A percentile compares a stretch with the other conserved stretches of the same genome.
phyloP scores from a whole-genome alignment of 2,113 vertebrate genomes.

The Ophthalmolycus amberensis region DNA sequence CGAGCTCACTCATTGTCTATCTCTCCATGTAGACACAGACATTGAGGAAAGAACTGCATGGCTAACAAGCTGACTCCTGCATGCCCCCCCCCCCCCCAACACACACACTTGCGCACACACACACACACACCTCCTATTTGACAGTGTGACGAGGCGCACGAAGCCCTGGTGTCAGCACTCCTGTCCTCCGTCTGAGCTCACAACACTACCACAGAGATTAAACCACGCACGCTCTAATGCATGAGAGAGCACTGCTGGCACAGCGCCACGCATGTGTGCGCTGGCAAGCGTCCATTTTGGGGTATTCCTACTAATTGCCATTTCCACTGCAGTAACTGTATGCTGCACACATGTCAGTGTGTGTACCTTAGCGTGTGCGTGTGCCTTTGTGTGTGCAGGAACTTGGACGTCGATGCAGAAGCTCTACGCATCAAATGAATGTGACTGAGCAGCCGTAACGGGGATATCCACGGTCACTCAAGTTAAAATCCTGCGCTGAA shows the following conservation, averaged over 20 bases:
- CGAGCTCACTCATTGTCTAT: not conserved
- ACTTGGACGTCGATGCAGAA: not conserved
- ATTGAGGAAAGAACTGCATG: not conserved
- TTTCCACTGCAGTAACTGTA: slow-evolving; percentile 66
- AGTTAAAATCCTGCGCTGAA: slow-evolving; percentile 52
- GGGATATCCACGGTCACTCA: slow-evolving; percentile 34
- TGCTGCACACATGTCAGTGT: slow-evolving; percentile 49
- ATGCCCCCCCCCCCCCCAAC: not conserved
- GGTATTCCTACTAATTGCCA: slow-evolving; percentile 75
- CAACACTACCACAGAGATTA: slow-evolving; percentile 77
- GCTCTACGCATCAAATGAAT: slow-evolving; percentile 14
- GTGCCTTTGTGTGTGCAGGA: not conserved
- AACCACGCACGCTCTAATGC: slow-evolving; percentile 73
- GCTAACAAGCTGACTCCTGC: slow-evolving; percentile 43
- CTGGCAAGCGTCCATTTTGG: slow-evolving; percentile 71
- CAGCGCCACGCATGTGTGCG: slow-evolving; percentile 18
- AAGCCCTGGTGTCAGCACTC: slow-evolving; percentile 78
- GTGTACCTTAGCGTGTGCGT: slow-evolving; percentile 20
- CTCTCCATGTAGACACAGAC: slow-evolving; percentile 23
- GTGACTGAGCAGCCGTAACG: slow-evolving; percentile 37
- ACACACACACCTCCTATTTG: slow-evolving; percentile 32
- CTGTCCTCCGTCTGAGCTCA: slow-evolving; percentile 78
- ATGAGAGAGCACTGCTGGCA: slow-evolving; percentile 69
- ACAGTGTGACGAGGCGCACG: slow-evolving; percentile 58
- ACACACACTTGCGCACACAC: not conserved